phyloP scores from a whole-genome alignment of 2,797 vertebrate genomes.

The Aselliscus stoliczkanus region DNA sequence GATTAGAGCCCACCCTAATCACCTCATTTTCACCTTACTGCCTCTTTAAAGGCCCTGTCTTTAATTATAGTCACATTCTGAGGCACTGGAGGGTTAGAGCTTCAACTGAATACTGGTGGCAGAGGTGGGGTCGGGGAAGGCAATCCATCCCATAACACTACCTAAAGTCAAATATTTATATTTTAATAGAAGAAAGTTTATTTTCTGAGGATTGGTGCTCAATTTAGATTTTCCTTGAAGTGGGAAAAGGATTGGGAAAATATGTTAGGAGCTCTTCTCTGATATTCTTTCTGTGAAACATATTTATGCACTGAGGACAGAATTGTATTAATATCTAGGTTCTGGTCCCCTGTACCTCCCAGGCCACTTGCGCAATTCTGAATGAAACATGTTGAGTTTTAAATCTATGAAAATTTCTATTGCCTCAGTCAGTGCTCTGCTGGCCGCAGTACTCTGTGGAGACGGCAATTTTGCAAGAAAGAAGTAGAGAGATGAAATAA shows the following conservation, averaged over 20 bases:
- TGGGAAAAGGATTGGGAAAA: not conserved
- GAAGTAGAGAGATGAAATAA: not conserved
- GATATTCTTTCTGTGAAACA: not conserved
- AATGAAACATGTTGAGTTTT: not conserved
- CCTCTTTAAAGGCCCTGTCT: not conserved
- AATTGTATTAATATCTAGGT: not conserved
- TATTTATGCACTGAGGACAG: not conserved
- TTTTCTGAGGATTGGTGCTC: not conserved
- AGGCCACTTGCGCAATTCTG: not conserved
- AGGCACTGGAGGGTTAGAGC: not conserved
- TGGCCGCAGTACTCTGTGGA: not conserved
- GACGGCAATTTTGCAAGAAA: not conserved
- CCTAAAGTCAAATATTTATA: not conserved
- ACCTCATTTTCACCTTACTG: not conserved
- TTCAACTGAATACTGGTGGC: not conserved
- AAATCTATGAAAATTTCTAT: not conserved
- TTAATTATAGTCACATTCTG: not conserved
- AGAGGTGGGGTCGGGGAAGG: not conserved
- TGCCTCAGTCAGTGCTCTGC: rapidly evolving
- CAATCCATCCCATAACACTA: not conserved
- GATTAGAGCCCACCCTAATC: not conserved
- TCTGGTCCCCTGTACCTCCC: not conserved
- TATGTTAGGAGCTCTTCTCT: not conserved
- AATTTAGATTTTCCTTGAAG: not conserved
- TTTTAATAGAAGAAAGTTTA: not conserved